Percentiles rank a stretch among this genome's conserved stretches.
Conservation (phyloP, 2,113 vertebrate species). For the Tragelaphus scriptus region DNA sequence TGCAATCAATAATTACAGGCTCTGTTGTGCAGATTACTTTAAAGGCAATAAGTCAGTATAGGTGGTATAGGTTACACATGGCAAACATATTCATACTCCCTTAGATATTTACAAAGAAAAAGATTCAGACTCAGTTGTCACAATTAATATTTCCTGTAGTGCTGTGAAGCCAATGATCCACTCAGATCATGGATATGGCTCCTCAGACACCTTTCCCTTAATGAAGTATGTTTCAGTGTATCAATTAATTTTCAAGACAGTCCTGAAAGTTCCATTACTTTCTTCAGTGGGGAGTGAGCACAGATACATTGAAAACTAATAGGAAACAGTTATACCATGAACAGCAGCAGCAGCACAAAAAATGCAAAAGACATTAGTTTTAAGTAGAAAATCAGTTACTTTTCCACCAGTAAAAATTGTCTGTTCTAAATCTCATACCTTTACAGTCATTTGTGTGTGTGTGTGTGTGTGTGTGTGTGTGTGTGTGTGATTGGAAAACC, state of each 20-base stretch:
- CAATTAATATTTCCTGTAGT: not conserved
- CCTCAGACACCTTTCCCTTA: not conserved
- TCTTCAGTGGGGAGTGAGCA: not conserved
- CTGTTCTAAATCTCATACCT: not conserved
- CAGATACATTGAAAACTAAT: not conserved
- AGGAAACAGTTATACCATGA: not conserved
- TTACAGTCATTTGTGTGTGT: not conserved
- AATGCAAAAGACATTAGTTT: conserved; percentile 15
- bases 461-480: not conserved
- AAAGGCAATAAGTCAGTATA: not conserved
- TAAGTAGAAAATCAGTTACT: not conserved
- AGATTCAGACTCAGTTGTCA: not conserved
- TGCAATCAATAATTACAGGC: not conserved
- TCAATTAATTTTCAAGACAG: not conserved
- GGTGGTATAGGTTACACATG: not conserved
- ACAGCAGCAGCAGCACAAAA: not conserved
- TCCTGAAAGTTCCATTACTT: not conserved
- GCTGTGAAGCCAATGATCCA: not conserved
- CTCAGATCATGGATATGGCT: not conserved
- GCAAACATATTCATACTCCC: not conserved
- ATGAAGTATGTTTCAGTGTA: not conserved
- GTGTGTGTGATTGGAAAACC: not conserved
- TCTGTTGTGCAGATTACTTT: conserved; percentile 12
- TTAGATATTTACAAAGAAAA: not conserved
- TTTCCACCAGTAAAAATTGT: conserved; percentile 15